These are phyloP conservation scores for Protodeltote pygarga DNA, from an alignment of 2,888 invertebrate genomes.

Conservation along the genomic window DNA sequence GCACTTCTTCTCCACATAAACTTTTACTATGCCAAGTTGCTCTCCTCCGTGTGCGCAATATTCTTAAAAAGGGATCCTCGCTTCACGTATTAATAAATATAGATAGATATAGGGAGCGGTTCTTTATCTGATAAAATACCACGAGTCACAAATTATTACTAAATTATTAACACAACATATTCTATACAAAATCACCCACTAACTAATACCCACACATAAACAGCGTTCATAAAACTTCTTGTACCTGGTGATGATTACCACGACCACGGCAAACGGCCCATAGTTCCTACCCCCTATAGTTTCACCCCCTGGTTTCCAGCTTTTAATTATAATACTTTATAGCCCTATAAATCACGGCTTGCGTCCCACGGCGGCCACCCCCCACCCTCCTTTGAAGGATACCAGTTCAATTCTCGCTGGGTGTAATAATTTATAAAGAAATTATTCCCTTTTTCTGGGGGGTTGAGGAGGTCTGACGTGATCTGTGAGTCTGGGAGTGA, in stretches of 20 bases:
- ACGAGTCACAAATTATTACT: too few species aligned
- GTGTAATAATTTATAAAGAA: constrained; percentile 90
- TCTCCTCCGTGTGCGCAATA: too few species aligned
- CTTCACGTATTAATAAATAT: too few species aligned
- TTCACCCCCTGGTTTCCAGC: constrained; percentile 79
- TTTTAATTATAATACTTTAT: constrained; percentile 94
- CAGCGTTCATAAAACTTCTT: constrained; percentile 29
- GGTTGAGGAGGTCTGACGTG: constrained; percentile 51
- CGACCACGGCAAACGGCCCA: constrained; percentile 65
- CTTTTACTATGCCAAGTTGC: too few species aligned
- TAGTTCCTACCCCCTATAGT: constrained; percentile 80
- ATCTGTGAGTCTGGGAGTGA: constrained; percentile 42
- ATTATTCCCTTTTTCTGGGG: constrained; percentile 83
- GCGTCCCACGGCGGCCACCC: constrained; percentile 75
- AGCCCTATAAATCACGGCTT: constrained; percentile 90
- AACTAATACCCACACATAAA: too few species aligned
- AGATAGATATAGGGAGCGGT: too few species aligned
- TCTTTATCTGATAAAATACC: too few species aligned
- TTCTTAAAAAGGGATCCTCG: too few species aligned
- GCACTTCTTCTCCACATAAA: too few species aligned
- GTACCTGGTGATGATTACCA: constrained; percentile 50
- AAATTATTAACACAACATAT: too few species aligned
- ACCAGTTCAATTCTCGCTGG: constrained; percentile 90
- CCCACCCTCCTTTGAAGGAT: constrained; percentile 83
- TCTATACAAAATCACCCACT: too few species aligned